These are phyloP conservation scores for Emydura subglobosa DNA, from an alignment of 2,113 vertebrate genomes.

Conservation along the genomic window DNA sequence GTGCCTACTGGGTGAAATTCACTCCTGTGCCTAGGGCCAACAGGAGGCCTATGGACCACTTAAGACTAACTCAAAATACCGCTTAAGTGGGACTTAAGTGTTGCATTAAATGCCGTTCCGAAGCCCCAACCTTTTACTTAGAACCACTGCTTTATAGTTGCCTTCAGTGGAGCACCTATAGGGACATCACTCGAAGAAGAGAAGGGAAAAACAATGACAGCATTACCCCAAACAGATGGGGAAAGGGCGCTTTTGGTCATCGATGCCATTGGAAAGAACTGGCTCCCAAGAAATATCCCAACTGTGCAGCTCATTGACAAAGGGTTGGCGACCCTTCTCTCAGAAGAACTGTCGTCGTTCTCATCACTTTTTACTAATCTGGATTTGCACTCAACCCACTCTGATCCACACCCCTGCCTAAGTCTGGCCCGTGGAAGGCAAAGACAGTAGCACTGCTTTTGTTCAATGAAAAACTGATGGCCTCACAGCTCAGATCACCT, in stretches of 20 bases:
- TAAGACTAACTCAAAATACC: not conserved
- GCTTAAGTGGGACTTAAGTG: not conserved
- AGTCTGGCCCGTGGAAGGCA: not conserved
- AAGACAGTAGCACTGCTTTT: not conserved
- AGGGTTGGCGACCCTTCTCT: not conserved
- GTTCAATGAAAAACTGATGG: not conserved
- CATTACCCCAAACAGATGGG: not conserved
- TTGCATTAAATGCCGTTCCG: not conserved
- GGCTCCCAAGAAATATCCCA: not conserved
- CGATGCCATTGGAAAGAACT: not conserved
- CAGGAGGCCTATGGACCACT: not conserved
- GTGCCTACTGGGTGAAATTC: not conserved
- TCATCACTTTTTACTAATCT: not conserved
- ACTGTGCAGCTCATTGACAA: not conserved
- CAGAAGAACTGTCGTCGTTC: not conserved
- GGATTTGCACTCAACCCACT: not conserved
- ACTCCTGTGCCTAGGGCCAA: not conserved
- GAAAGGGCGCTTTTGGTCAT: not conserved
- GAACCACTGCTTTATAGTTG: too few species aligned
- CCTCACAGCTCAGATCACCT: not conserved
- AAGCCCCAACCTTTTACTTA: too few species aligned
- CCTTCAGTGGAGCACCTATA: too few species aligned
- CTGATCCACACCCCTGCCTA: not conserved
- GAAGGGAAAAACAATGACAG: not conserved
- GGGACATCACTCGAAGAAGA: too few species aligned